A percentile compares a stretch with the other conserved stretches of the same genome.
Conservation (phyloP, 2,113 vertebrate genomes). For the Pterocles gutturalis region DNA sequence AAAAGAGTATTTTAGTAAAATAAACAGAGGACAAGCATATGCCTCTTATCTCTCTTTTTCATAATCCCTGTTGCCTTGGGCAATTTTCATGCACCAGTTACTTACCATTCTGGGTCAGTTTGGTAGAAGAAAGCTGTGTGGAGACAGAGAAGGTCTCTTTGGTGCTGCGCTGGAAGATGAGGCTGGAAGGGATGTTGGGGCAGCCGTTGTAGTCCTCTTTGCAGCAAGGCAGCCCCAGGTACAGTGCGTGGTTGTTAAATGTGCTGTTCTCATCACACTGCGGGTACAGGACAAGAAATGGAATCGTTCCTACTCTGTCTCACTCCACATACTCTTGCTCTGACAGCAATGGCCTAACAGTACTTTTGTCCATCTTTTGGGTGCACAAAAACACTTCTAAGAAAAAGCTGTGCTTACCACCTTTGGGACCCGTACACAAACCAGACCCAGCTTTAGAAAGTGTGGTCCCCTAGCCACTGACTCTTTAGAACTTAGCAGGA, state of each 20-base stretch:
- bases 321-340: not conserved
- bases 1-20: not conserved
- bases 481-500: not conserved
- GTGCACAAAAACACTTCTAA: not conserved
- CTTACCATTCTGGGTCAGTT: slow-evolving; percentile 95
- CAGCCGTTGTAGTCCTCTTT: slow-evolving; percentile 95
- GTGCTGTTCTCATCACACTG: slow-evolving; percentile 96
- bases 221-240: slow-evolving; percentile 94
- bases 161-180: slow-evolving; percentile 95
- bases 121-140: slow-evolving; percentile 94
- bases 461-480: not conserved
- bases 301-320: not conserved
- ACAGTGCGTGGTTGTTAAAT: slow-evolving; percentile 94
- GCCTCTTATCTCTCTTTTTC: not conserved
- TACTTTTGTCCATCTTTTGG: not conserved
- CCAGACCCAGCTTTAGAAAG: not conserved
- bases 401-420: not conserved
- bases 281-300: not conserved
- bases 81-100: not conserved
- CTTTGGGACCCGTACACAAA: not conserved
- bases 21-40: not conserved
- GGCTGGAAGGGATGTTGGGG: slow-evolving; percentile 90
- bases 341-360: not conserved
- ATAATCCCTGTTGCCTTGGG: not conserved
- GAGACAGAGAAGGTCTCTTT: slow-evolving; percentile 95